Conservation (phyloP, 2,113 vertebrate species). For the Acrocephalus kingi region DNA sequence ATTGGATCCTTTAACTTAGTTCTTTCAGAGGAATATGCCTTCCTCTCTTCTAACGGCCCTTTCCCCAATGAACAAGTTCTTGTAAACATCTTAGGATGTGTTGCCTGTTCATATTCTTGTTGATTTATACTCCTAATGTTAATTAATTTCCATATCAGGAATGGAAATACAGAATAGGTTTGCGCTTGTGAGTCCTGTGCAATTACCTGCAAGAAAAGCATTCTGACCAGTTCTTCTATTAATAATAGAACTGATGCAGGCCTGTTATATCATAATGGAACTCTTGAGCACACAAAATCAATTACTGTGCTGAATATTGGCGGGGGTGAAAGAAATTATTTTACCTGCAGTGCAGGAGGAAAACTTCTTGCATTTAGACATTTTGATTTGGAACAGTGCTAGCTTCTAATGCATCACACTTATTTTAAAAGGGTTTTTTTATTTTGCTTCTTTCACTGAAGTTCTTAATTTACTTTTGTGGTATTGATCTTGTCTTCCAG, state of each 20-base stretch:
- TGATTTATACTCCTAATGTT: not conserved
- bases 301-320: not conserved
- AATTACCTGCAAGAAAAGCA: not conserved
- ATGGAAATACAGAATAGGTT: not conserved
- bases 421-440: not conserved
- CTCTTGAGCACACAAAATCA: not conserved
- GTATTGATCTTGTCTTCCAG: not conserved
- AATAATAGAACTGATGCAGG: not conserved
- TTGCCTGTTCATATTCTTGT: not conserved
- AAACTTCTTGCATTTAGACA: not conserved
- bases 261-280: not conserved
- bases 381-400: not conserved
- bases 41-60: not conserved
- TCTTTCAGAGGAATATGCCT: not conserved
- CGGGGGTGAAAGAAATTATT: accelerated
- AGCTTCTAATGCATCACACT: not conserved
- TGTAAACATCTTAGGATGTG: not conserved
- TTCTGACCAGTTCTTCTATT: not conserved
- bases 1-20: not conserved
- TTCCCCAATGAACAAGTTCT: not conserved
- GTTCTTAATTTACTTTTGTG: not conserved
- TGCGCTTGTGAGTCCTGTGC: not conserved
- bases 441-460: not conserved
- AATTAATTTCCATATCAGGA: not conserved
- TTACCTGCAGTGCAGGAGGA: not conserved